phyloP scores from a whole-genome alignment of 2,797 vertebrate species.

The Myotis pilosus region DNA sequence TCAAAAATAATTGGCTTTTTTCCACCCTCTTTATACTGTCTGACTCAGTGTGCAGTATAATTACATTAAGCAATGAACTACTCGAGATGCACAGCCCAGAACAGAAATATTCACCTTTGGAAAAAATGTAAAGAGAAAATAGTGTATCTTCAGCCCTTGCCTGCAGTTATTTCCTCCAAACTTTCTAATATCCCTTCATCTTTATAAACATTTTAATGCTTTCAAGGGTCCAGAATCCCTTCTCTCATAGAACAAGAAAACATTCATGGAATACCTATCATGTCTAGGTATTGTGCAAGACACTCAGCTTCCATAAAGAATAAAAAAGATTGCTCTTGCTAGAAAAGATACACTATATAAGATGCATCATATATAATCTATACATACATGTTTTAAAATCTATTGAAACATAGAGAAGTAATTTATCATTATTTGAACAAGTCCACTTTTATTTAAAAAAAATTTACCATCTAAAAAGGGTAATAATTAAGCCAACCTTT shows the following conservation, averaged over 20 bases:
- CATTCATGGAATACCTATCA: not conserved
- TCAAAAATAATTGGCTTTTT: not conserved
- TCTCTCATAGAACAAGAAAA: constrained; percentile 16
- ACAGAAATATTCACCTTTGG: not conserved
- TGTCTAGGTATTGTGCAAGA: not conserved
- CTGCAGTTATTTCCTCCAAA: not conserved
- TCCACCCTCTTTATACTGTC: not conserved
- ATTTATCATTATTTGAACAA: not conserved
- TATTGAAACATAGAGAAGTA: not conserved
- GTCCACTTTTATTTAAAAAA: not conserved
- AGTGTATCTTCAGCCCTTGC: not conserved
- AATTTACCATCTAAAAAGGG: not conserved
- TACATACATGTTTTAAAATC: not conserved
- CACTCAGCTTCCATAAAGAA: not conserved
- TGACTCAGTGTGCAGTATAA: not conserved
- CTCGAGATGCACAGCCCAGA: not conserved
- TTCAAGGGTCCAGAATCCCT: not conserved
- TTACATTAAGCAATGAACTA: not conserved
- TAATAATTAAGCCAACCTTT: not conserved
- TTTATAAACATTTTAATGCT: constrained; percentile 7
- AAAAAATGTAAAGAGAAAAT: not conserved
- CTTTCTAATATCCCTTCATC: not conserved
- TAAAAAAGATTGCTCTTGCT: not conserved
- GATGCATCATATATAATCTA: not conserved
- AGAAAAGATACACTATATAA: not conserved